Percentiles rank a stretch among this genome's conserved stretches.
phyloP scores from a whole-genome alignment of 2,113 vertebrate species.

The Elephas maximus region DNA sequence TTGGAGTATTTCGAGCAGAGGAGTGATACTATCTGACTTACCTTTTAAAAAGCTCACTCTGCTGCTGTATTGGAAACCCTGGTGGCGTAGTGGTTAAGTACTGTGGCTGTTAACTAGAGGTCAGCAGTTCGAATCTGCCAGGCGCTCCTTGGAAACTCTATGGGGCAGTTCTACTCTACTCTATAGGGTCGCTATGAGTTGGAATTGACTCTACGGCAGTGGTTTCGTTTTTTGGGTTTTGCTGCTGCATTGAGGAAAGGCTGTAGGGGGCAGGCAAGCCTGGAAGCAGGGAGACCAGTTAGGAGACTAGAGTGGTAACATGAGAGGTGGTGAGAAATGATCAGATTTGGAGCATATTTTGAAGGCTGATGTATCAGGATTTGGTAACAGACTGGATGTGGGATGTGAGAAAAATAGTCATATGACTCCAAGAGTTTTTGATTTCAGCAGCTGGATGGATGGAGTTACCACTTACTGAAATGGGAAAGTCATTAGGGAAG shows the following conservation, averaged over 20 bases:
- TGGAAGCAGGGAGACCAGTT: background rate
- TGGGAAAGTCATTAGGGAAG: background rate
- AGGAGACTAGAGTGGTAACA: background rate
- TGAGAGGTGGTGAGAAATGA: background rate
- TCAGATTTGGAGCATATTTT: background rate
- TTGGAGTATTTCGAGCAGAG: background rate
- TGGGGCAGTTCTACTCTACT: no score
- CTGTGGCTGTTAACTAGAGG: no score
- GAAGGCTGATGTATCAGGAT: background rate
- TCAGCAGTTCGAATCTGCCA: no score
- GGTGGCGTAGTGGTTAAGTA: no score
- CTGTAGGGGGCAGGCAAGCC: fast-evolving
- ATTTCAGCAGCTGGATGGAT: background rate
- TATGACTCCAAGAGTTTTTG: background rate
- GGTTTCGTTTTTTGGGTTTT: no score
- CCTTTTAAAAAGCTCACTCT: background rate
- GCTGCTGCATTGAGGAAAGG: background rate
- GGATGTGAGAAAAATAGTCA: background rate
- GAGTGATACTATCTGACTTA: background rate
- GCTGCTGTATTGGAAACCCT: background rate
- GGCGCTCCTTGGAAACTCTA: no score
- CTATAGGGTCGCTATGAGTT: no score
- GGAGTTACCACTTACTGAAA: background rate
- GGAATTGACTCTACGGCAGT: no score
- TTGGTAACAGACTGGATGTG: background rate